Evolutionary conservation across 2,797 vertebrate species (phyloP).

Genomic region (Sparus aurata): DNA sequence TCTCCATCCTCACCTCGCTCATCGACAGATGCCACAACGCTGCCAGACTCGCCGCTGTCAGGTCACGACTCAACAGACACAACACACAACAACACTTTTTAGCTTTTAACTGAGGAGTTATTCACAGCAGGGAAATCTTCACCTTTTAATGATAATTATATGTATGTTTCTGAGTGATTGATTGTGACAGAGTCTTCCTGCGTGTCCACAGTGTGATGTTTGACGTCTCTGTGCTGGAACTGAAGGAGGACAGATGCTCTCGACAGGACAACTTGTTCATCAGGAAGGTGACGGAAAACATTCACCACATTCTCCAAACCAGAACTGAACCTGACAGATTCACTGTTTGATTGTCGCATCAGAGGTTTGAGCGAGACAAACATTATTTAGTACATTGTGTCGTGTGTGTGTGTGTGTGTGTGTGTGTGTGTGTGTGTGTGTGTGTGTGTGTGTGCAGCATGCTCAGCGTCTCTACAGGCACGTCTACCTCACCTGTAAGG

Average conservation of each 20-base stretch:
- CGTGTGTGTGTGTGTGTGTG: constrained; percentile 11
- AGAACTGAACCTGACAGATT: too few relatives aligned
- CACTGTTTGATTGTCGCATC: too few relatives aligned
- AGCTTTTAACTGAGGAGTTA: too few relatives aligned
- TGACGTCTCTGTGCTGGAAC: constrained; percentile 86
- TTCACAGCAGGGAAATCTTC: too few relatives aligned
- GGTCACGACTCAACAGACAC: constrained; percentile 65
- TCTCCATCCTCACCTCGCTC: constrained; percentile 92
- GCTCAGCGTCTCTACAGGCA: constrained; percentile 92
- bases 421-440: background rate
- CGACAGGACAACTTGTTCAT: constrained; percentile 93
- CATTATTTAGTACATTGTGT: too few relatives aligned
- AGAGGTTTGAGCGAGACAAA: too few relatives aligned
- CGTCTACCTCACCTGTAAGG: constrained; percentile 90
- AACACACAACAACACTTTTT: too few relatives aligned
- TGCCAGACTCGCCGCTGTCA: constrained; percentile 84
- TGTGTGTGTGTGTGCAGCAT: constrained; percentile 79
- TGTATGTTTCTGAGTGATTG: background rate
- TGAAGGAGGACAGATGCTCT: constrained; percentile 91
- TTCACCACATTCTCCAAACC: too few relatives aligned
- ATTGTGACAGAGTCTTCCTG: background rate
- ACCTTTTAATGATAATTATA: too few relatives aligned
- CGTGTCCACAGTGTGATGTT: constrained; percentile 81
- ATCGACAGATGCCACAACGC: constrained; percentile 89
- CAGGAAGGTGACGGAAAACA: constrained; percentile 88